These are phyloP conservation scores for Malurus leucopterus DNA, from an alignment of 2,797 vertebrate species.

Conservation along the genomic window DNA sequence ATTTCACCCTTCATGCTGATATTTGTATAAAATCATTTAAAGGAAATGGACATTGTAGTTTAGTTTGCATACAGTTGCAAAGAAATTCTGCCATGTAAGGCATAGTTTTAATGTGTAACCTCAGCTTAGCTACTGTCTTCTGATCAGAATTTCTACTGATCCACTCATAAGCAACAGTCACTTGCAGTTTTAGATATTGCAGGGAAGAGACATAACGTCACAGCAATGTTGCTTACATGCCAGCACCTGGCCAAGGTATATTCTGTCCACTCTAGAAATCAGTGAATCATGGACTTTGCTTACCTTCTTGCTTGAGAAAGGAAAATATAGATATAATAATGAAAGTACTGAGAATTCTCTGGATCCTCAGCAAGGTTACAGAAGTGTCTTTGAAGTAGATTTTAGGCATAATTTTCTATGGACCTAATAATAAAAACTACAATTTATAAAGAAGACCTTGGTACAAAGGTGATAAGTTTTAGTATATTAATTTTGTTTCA, in stretches of 20 bases:
- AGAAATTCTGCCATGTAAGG: neutral
- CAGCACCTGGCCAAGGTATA: neutral
- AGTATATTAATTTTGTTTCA: neutral
- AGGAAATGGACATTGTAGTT: neutral
- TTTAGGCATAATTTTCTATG: neutral
- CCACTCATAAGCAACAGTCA: rapidly evolving
- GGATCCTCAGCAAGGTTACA: neutral
- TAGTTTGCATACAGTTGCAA: neutral
- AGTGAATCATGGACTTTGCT: neutral
- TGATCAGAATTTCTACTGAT: neutral
- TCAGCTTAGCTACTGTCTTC: neutral
- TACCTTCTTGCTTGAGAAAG: neutral
- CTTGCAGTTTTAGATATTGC: neutral
- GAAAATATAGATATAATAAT: neutral
- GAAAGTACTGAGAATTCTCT: neutral
- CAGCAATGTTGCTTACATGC: rapidly evolving
- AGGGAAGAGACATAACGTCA: neutral
- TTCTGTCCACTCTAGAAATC: neutral
- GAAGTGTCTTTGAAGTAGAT: neutral
- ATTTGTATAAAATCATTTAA: neutral
- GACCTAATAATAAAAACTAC: neutral
- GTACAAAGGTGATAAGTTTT: neutral
- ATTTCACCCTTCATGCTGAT: neutral
- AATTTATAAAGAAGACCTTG: neutral
- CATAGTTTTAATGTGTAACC: neutral